Percentiles rank a stretch among this genome's conserved stretches.
Conservation (phyloP, 2,797 vertebrate genomes). For the Bovichtus variegatus region DNA sequence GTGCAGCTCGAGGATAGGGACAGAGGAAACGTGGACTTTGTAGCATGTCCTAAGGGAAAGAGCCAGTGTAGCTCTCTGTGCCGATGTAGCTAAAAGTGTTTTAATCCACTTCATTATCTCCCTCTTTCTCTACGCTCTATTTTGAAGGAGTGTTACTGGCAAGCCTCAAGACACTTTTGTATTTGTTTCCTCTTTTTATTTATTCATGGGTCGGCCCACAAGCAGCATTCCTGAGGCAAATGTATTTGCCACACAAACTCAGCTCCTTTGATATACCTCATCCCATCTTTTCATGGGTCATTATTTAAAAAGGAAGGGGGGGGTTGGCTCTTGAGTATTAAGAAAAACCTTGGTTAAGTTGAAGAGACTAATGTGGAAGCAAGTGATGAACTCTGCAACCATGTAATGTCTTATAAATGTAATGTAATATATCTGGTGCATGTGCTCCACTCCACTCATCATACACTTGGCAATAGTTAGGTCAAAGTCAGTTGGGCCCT, state of each 20-base stretch:
- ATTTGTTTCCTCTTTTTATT: conserved; percentile 79
- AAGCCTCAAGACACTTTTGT: conserved; percentile 64
- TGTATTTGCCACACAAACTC: conserved; percentile 67
- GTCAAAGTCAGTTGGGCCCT: background rate
- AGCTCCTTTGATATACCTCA: conserved; percentile 73
- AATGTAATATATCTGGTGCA: background rate
- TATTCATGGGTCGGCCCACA: conserved; percentile 75
- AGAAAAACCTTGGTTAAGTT: conserved; percentile 51
- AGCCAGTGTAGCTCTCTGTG: conserved; percentile 24
- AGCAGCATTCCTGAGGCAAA: conserved; percentile 65
- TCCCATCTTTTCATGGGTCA: conserved; percentile 72
- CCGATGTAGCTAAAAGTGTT: conserved; percentile 54
- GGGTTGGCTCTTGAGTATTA: conserved; percentile 32
- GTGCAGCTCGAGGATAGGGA: conserved; percentile 27
- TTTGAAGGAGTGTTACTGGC: conserved; percentile 59
- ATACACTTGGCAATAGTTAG: background rate
- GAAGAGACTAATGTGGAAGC: conserved; percentile 30
- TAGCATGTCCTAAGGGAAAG: conserved; percentile 44
- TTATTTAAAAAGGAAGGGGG: conserved; percentile 54
- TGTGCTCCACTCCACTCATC: background rate
- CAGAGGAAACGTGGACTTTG: conserved; percentile 33
- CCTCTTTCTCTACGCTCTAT: conserved; percentile 52
- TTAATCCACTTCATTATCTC: conserved; percentile 71
- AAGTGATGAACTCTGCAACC: conserved; percentile 27
- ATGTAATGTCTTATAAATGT: conserved; percentile 23